Base-by-base conservation (phyloP, 2,888 invertebrate genomes). In the Netelia virgata region DNA sequence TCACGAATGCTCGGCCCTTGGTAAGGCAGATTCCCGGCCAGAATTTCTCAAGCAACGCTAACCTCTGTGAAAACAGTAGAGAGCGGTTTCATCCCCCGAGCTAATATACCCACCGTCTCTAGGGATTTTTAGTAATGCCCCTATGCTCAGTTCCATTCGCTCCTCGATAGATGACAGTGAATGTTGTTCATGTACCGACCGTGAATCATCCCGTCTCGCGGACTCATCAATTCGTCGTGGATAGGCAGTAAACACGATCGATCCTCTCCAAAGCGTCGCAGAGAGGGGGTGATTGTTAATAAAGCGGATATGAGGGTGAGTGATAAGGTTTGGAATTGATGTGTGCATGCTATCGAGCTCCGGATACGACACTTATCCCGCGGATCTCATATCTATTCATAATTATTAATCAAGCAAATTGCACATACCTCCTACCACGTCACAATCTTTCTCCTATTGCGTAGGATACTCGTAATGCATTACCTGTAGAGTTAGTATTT, bases 21-120 rank as follows among this genome's bases (percentile, higher is more conserved):
- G 72, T 81, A 80, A 84, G 9, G 55, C 36, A 84, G 84, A 76
- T 84, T 68, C 43, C 83, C 76, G 8, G 1, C 10, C 20, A 3
- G n/a, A 53, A 50, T 50, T 16, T 14, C 14, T 63, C 18, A 11
- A 14, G 28, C 20, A 1, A 36, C 6, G 6, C 5, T 36, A 36
- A 0, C n/a, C 20, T 41, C 16, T 18, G 16, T 63, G 74, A 18
- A 36, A 14, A 43, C 18, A 20, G 61, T 70, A 47, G 61, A 10
- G 20, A 2, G 10, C 8, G 10, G 6, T 53, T 43, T 47, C 43
- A 43, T 10, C 74, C 63, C 16, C 28, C 43, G n/a, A 50, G 41
- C 36, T 36, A 41, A 66, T 59, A 28, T 55, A 14, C 18, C 18
- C 1, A 20, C 55, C 28, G 20, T 66, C 3, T 20, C 55, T 66